Percentiles rank a stretch among this genome's conserved stretches.
Conservation (phyloP, 2,797 vertebrate species). For the Salarias fasciatus region DNA sequence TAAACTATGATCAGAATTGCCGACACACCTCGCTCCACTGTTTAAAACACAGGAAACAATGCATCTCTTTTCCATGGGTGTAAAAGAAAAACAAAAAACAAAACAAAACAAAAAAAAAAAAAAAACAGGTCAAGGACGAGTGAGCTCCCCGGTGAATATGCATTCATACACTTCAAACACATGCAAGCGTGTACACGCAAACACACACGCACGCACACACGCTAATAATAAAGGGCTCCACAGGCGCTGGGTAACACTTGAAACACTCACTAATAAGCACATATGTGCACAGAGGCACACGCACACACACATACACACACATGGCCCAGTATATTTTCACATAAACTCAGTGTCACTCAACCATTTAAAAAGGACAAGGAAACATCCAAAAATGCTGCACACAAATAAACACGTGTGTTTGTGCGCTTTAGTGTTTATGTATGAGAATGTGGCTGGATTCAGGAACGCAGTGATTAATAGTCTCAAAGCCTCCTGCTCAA, state of each 20-base stretch:
- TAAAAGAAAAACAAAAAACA: constrained; percentile 62
- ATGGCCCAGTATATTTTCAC: constrained; percentile 53
- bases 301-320: constrained; percentile 37
- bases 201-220: constrained; percentile 65
- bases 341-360: constrained; percentile 58
- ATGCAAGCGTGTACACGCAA: constrained; percentile 54
- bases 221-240: constrained; percentile 81
- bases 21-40: constrained; percentile 62
- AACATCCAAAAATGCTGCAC: constrained; percentile 40
- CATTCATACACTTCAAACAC: constrained; percentile 73
- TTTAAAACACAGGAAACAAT: constrained; percentile 61
- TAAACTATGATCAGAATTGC: constrained; percentile 50
- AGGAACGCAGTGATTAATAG: constrained; percentile 52
- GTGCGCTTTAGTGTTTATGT: constrained; percentile 51
- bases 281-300: constrained; percentile 57
- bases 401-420: constrained; percentile 52
- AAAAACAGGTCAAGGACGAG: constrained; percentile 67
- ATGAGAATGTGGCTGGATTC: constrained; percentile 40
- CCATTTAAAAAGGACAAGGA: constrained; percentile 37
- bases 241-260: constrained; percentile 68
- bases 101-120: constrained; percentile 37
- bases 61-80: constrained; percentile 57
- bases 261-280: constrained; percentile 78
- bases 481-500: constrained; percentile 39
- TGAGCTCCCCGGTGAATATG: constrained; percentile 65